Base-by-base conservation (phyloP, 2,797 vertebrate species). In the Phataginus tetradactyla region DNA sequence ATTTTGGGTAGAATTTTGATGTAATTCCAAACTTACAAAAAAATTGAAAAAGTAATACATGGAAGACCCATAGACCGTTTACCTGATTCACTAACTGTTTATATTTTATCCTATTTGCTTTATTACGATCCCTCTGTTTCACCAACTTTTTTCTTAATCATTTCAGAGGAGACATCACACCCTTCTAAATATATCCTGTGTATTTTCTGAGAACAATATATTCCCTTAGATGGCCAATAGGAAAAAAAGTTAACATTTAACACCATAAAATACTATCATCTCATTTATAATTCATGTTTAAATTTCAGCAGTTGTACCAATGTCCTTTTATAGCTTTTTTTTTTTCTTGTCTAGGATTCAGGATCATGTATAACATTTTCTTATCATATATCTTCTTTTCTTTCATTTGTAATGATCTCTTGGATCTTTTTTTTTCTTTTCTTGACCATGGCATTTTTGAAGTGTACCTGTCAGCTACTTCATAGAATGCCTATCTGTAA, bases 1-100 rank as follows among this genome's bases (percentile, higher is more conserved):
- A 5, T 39, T 79, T 81, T 95, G 18, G 11, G n/a, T 86, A 84
- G 45, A 23, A 53, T 69, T 87, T 85, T 97, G 63, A n/a, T 68
- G 63, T 5, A 91, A 34, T 91, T 89, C 51, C 17, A 80, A 86
- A 75, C 64, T 55, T 51, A 75, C 0, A 89, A 72, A 84, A 91
- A 32, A 61, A 59, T 89, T 78, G 14, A 2, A 77, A 78, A 72
- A 72, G 5, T 39, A 89, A 45, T 55, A 42, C 37, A 49, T 79
- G 18, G 10, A 39, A 59, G 25, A 45, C 20, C 20, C 25, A 29
- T 25, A 32, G 59, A 7, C 32, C 42, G 49, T 59, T 95, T 90
- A 21, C 25, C 64, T 32, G 14, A 42, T 80, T 95, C n/a, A 71
- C 3, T 15, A 63, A 0, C 29, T 78, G 6, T 69, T 94, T 89